Conservation (phyloP, 2,113 vertebrate genomes). For the Campylorhamphus procurvoides region DNA sequence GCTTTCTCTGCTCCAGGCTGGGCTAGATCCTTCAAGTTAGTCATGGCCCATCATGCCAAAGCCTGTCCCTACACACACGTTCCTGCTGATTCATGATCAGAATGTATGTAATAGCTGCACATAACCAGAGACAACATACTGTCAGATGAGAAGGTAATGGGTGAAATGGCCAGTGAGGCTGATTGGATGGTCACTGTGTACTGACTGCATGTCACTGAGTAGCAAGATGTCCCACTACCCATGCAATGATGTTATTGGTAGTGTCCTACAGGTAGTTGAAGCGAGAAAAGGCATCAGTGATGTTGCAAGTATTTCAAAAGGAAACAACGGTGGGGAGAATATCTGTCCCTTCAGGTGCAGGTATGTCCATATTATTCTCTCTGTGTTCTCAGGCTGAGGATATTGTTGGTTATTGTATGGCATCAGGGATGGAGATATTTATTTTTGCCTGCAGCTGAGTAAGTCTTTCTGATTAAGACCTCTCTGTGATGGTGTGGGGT, state of each 20-base stretch:
- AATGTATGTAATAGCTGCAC: rapidly evolving
- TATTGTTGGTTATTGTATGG: not conserved
- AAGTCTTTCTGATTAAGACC: not conserved
- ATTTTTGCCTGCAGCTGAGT: not conserved
- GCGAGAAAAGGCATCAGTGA: not conserved
- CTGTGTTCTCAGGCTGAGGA: not conserved
- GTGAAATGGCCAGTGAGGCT: not conserved
- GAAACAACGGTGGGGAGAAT: not conserved
- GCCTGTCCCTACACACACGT: not conserved
- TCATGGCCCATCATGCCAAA: rapidly evolving
- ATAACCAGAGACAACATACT: not conserved
- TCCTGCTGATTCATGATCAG: not conserved
- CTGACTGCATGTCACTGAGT: not conserved
- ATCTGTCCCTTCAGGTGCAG: not conserved
- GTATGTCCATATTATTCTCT: not conserved
- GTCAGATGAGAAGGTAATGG: not conserved
- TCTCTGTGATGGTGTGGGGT: not conserved
- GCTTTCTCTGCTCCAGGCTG: not conserved
- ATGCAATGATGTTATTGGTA: not conserved
- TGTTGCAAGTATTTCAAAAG: not conserved
- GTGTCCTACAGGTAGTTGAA: not conserved
- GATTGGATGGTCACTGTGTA: rapidly evolving
- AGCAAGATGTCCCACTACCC: not conserved
- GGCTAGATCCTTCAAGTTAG: not conserved
- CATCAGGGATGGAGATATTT: not conserved